A percentile compares a stretch with the other conserved stretches of the same genome.
phyloP scores from a whole-genome alignment of 1,140 invertebrate species.

The Hylyphantes graminicola region DNA sequence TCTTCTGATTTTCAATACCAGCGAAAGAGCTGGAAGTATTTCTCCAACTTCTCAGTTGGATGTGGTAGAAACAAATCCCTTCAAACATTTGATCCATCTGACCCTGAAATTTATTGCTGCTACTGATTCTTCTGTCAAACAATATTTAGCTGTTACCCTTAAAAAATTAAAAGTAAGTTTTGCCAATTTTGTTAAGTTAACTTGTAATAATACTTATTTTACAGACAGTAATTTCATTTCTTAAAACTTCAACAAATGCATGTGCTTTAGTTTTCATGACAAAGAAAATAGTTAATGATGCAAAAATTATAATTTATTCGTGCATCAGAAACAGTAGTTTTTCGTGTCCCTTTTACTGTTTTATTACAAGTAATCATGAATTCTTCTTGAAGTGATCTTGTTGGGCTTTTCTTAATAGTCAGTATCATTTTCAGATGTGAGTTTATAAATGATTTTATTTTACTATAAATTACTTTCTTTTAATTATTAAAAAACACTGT shows the following conservation, averaged over 20 bases:
- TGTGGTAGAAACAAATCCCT: conserved; percentile 83
- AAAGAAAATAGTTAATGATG: neutral
- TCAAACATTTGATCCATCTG: conserved; percentile 81
- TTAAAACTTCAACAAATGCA: neutral
- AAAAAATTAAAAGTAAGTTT: conserved; percentile 67
- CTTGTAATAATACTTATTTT: neutral
- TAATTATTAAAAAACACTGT: too few species aligned
- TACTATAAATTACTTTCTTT: too few species aligned
- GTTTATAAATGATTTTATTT: too few species aligned
- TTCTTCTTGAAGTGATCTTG: too few species aligned
- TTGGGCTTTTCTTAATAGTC: too few species aligned
- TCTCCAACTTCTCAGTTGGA: conserved; percentile 72
- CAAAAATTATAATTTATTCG: neutral
- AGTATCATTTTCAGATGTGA: too few species aligned
- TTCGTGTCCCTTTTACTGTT: too few species aligned
- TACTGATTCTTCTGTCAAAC: conserved; percentile 78
- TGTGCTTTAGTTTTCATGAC: neutral
- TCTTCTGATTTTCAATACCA: conserved; percentile 45
- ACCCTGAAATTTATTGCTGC: conserved; percentile 78
- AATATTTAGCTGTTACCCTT: conserved; percentile 75
- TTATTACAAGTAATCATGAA: too few species aligned
- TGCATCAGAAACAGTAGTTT: too few species aligned
- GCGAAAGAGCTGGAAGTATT: conserved; percentile 18
- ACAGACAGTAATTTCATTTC: neutral
- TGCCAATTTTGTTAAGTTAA: neutral